Percentiles rank a stretch among this genome's conserved stretches.
phyloP scores from a whole-genome alignment of 2,113 vertebrate genomes.

The Pseudorectes ferrugineus region DNA sequence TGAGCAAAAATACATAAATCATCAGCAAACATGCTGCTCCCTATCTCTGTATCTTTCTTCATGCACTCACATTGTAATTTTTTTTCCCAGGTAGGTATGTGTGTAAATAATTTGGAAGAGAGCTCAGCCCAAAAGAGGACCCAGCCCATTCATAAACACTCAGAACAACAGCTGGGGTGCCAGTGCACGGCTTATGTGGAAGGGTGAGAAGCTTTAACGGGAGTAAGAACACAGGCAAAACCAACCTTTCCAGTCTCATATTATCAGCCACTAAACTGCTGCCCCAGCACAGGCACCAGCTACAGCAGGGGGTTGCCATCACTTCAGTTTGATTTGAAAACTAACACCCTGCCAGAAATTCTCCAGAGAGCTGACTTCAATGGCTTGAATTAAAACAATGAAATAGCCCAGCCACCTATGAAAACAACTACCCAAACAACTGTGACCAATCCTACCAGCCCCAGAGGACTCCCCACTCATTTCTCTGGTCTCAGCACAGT shows the following conservation, averaged over 20 bases:
- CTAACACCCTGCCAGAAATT: not conserved
- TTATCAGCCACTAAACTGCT: not conserved
- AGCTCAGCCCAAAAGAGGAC: not conserved
- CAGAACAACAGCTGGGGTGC: not conserved
- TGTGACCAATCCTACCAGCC: not conserved
- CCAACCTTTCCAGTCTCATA: not conserved
- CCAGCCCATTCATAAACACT: not conserved
- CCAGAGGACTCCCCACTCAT: not conserved
- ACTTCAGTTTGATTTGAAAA: not conserved
- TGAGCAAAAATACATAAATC: not conserved
- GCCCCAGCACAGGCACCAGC: not conserved
- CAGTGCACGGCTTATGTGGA: fast-evolving
- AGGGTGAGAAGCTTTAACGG: not conserved
- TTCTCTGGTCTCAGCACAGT: not conserved
- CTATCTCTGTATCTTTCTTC: not conserved
- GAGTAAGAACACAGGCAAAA: not conserved
- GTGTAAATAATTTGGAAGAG: not conserved
- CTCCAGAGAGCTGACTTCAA: not conserved
- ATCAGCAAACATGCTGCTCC: not conserved
- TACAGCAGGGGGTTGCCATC: not conserved
- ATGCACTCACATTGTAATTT: not conserved
- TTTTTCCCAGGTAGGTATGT: not conserved
- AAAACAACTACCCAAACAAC: not conserved
- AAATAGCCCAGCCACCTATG: not conserved
- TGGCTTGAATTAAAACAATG: not conserved